These are phyloP conservation scores for Crotalus horridus DNA, from an alignment of 2,113 vertebrate species.

Conservation along the genomic window DNA sequence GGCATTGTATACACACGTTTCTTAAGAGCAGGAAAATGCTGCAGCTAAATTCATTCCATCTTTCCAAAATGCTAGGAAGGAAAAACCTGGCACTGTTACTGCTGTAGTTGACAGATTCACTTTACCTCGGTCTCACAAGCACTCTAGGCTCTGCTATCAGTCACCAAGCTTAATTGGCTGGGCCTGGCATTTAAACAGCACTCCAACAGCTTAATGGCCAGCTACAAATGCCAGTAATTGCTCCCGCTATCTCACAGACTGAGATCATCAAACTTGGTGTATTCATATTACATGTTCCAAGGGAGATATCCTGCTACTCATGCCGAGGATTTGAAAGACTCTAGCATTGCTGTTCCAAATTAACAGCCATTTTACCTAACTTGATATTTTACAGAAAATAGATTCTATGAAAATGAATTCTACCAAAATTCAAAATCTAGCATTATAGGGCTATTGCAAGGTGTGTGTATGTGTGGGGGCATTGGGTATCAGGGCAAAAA, in stretches of 20 bases:
- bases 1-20: neutral
- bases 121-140: constrained; percentile 9
- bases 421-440: neutral
- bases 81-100: constrained; percentile 5
- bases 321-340: neutral
- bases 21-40: neutral
- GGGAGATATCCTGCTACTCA: neutral
- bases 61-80: neutral
- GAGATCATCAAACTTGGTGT: neutral
- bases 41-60: neutral
- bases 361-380: neutral
- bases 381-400: neutral
- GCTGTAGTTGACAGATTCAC: neutral
- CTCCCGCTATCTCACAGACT: constrained; percentile 10
- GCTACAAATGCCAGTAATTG: constrained; percentile 14
- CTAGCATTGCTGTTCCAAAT: neutral
- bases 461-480: no score
- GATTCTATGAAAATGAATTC: neutral
- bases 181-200: constrained; percentile 18
- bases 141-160: constrained; percentile 4
- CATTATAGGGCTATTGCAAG: neutral
- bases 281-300: neutral
- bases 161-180: constrained; percentile 16
- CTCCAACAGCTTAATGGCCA: constrained; percentile 17
- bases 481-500: neutral